These are phyloP conservation scores for Heliconius hortense DNA, from an alignment of 2,888 invertebrate species.

Conservation along the genomic window DNA sequence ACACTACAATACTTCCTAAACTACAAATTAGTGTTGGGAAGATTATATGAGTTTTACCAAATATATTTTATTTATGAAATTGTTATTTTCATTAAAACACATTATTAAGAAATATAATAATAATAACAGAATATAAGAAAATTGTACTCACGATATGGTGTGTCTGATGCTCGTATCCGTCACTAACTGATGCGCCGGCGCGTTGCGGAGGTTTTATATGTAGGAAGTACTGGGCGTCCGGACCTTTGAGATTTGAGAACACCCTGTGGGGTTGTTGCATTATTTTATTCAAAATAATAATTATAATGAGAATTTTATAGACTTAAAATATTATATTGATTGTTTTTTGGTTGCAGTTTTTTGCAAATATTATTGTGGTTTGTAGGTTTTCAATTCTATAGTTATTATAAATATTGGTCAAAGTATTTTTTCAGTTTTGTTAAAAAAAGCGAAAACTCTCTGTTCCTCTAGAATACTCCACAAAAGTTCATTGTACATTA, in stretches of 20 bases:
- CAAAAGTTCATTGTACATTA: too few species aligned
- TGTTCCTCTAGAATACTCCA: too few species aligned
- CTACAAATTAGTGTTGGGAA: not conserved
- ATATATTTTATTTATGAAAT: not conserved
- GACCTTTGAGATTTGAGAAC: constrained; percentile 27
- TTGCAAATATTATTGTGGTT: too few species aligned
- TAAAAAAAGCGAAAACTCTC: too few species aligned
- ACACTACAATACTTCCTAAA: not conserved
- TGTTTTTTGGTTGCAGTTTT: too few species aligned
- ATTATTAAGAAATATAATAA: not conserved
- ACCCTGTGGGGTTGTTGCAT: constrained; percentile 37
- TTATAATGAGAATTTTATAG: too few species aligned
- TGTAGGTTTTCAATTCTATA: too few species aligned
- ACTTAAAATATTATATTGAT: too few species aligned
- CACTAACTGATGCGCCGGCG: constrained; percentile 74
- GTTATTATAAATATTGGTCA: too few species aligned
- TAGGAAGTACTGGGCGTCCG: constrained; percentile 57
- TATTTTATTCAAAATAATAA: not conserved
- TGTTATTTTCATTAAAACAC: not conserved
- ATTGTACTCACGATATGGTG: constrained; percentile 62
- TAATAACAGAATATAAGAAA: constrained; percentile 2
- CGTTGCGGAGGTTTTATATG: constrained; percentile 67
- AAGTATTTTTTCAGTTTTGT: too few species aligned
- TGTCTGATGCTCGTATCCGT: constrained; percentile 59
- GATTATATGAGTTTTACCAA: not conserved